Percentiles rank a stretch among this genome's conserved stretches.
These are phyloP conservation scores for Tachyglossus aculeatus DNA, from an alignment of 2,797 vertebrate genomes.

Conservation along the genomic window DNA sequence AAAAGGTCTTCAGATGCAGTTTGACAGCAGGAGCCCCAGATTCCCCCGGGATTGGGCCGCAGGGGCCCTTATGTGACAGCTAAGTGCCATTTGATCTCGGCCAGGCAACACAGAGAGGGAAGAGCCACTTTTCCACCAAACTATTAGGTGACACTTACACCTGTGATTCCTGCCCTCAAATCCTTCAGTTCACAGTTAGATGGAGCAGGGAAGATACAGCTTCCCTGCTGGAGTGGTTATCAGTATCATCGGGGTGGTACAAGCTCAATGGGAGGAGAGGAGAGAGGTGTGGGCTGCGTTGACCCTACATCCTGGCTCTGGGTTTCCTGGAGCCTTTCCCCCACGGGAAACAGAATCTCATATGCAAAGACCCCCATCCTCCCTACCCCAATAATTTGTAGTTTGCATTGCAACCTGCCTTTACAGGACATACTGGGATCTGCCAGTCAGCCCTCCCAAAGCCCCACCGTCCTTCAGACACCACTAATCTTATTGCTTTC, in stretches of 20 bases:
- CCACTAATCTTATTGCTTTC: constrained; percentile 18
- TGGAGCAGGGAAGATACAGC: not conserved
- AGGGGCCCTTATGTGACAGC: not conserved
- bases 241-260: not conserved
- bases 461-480: not conserved
- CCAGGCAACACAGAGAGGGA: not conserved
- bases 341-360: not conserved
- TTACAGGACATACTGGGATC: not conserved
- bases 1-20: not conserved
- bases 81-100: not conserved
- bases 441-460: not conserved
- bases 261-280: fast-evolving
- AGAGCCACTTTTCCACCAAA: not conserved
- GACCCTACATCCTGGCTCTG: not conserved
- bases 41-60: not conserved
- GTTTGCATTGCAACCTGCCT: not conserved
- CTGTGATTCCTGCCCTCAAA: not conserved
- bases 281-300: not conserved
- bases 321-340: not conserved
- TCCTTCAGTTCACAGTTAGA: not conserved
- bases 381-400: no score
- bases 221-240: not conserved
- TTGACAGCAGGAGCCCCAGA: not conserved
- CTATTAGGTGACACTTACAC: not conserved
- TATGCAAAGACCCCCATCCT: not conserved